Base-by-base conservation (phyloP, 2,797 vertebrate genomes). In the Microctenopoma stevenorrisi region DNA sequence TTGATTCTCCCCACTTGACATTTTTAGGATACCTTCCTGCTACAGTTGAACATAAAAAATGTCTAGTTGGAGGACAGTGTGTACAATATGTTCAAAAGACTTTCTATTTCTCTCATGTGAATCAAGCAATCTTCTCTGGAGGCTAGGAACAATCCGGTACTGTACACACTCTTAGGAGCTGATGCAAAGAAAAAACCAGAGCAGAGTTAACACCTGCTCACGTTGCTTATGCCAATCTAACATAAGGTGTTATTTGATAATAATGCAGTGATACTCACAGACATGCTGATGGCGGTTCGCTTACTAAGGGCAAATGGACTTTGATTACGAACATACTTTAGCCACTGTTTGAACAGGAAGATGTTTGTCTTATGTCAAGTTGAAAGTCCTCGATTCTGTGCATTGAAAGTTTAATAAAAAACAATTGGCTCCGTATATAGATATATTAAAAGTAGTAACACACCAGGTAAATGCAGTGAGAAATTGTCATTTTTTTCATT, bases 211-310 rank as follows among this genome's bases (percentile, higher is more conserved):
- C 13, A 0, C 43, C 1, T n/a, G 33, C 1, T 4, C 26, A 35
- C 33, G 4, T 8, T 10, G 18, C 8, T 28, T 16, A 8, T 13
- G 47, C 3, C 7, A n/a, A 25, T 30, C 42, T 0, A 1, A 14
- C 5, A 10, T 15, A 4, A 57, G 35, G 6, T 10, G 28, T 1
- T 16, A 5, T 30, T 54, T 14, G 16, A 28, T 38, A 68, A 16
- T 2, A 12, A 49, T 4, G 13, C 1, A 4, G 4, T 46, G 11
- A 14, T 82, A 88, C 89, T 91, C 59, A 92, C 87, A 58, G 74
- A 60, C 65, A 78, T 75, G 69, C 40, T 73, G 70, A 4, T 22
- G 47, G 11, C 18, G 13, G 37, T 30, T 18, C 43, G 37, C 30
- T 80, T 40, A 26, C 40, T 33, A 28, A 16, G 9, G 7, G 18